phyloP scores from a whole-genome alignment of 2,888 invertebrate genomes.

The Corbicula japonica region DNA sequence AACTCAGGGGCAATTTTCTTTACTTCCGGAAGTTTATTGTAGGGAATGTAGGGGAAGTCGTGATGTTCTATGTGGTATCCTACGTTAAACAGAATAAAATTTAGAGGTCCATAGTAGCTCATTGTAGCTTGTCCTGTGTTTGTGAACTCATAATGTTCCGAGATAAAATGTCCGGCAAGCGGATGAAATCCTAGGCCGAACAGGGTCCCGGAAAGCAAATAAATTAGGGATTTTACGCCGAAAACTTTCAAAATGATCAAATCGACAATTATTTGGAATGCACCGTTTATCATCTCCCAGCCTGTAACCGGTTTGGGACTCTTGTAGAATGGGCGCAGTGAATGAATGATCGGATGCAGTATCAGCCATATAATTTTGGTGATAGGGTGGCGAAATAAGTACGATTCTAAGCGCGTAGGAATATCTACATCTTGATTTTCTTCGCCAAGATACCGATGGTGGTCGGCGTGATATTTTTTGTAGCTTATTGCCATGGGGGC shows the following conservation, averaged over 20 bases:
- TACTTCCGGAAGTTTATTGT: constrained; percentile 83
- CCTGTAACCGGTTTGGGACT: constrained; percentile 83
- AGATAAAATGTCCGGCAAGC: constrained; percentile 86
- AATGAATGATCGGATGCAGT: constrained; percentile 84
- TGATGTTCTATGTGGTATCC: constrained; percentile 86
- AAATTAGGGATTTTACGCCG: constrained; percentile 82
- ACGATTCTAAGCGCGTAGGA: constrained; percentile 84
- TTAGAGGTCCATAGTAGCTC: constrained; percentile 86
- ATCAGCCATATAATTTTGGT: constrained; percentile 85
- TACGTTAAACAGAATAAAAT: constrained; percentile 85
- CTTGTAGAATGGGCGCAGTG: constrained; percentile 85
- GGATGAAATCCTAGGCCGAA: constrained; percentile 85
- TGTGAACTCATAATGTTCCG: constrained; percentile 86
- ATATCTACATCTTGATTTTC: constrained; percentile 86
- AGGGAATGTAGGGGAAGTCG: constrained; percentile 86
- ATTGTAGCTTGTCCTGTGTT: constrained; percentile 83
- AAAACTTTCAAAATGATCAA: constrained; percentile 75
- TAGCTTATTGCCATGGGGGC: constrained; percentile 86
- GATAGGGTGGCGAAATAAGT: constrained; percentile 83
- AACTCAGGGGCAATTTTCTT: constrained; percentile 93
- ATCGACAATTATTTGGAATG: constrained; percentile 80
- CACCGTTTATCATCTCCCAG: constrained; percentile 83
- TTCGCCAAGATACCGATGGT: constrained; percentile 86
- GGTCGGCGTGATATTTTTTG: constrained; percentile 86
- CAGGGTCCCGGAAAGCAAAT: constrained; percentile 82